A percentile compares a stretch with the other conserved stretches of the same genome.
These are phyloP conservation scores for Raja brachyura DNA, from an alignment of 2,113 vertebrate species.

Conservation along the genomic window DNA sequence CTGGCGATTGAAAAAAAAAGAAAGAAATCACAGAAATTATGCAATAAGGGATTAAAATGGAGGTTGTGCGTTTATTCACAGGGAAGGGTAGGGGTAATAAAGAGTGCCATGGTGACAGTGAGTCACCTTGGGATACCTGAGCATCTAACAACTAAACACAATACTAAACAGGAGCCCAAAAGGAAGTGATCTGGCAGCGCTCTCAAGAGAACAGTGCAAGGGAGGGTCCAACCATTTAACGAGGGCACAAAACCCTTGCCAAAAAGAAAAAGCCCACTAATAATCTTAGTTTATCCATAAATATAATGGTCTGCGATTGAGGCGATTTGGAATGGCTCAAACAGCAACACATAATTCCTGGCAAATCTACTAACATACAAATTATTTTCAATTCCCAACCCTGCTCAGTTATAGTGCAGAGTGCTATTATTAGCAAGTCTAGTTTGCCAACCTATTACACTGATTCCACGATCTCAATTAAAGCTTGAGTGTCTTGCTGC, in stretches of 20 bases:
- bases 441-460: constrained; percentile 16
- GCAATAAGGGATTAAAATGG: not conserved
- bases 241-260: not conserved
- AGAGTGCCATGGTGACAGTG: not conserved
- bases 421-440: constrained; percentile 11
- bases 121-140: not conserved
- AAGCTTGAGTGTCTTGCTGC: not conserved
- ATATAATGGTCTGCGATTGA: not conserved
- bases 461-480: constrained; percentile 18
- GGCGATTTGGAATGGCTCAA: not conserved
- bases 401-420: constrained; percentile 4
- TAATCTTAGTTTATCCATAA: not conserved
- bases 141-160: not conserved
- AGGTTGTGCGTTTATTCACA: not conserved
- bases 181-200: not conserved
- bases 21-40: not conserved
- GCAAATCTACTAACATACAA: not conserved
- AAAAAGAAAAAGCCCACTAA: not conserved
- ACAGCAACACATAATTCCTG: not conserved
- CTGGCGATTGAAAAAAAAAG: not conserved
- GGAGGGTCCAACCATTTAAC: not conserved
- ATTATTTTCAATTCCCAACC: constrained; percentile 16
- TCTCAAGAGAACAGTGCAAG: not conserved
- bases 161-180: not conserved
- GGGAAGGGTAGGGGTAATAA: not conserved